Evolutionary conservation across 2,797 vertebrate species (phyloP).

Genomic region (Strix occidentalis): DNA sequence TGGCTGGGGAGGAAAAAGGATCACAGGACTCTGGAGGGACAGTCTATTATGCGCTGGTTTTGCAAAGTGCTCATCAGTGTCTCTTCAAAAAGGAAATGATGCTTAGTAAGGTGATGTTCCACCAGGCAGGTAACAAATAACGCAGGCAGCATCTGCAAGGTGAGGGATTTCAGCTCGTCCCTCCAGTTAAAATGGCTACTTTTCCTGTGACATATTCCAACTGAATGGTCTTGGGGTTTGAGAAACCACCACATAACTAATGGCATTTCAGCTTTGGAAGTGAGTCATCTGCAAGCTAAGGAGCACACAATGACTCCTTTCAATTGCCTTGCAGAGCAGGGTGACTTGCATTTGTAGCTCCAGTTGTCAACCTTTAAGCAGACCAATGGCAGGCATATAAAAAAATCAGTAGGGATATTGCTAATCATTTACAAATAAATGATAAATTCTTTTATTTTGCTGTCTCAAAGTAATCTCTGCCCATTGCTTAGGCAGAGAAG

Average conservation of each 20-base stretch:
- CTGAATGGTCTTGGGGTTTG: not conserved
- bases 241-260: not conserved
- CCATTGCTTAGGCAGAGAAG: not conserved
- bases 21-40: not conserved
- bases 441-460: not conserved
- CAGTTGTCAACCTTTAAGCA: not conserved
- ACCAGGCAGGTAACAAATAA: not conserved
- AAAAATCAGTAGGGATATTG: not conserved
- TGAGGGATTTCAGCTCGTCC: not conserved
- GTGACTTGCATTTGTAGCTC: not conserved
- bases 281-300: conserved; percentile 12
- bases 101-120: fast-evolving
- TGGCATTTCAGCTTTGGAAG: not conserved
- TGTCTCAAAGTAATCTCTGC: not conserved
- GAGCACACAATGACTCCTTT: not conserved
- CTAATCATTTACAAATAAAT: not conserved
- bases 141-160: not conserved
- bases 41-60: fast-evolving
- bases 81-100: not conserved
- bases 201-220: not conserved
- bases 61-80: not conserved
- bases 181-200: not conserved
- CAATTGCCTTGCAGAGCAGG: not conserved
- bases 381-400: not conserved
- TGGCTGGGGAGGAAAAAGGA: not conserved